Evolutionary conservation across 2,113 vertebrate genomes (phyloP), one percentile per base, ranked within the genome.

Genomic region (Athene cunicularia): DNA sequence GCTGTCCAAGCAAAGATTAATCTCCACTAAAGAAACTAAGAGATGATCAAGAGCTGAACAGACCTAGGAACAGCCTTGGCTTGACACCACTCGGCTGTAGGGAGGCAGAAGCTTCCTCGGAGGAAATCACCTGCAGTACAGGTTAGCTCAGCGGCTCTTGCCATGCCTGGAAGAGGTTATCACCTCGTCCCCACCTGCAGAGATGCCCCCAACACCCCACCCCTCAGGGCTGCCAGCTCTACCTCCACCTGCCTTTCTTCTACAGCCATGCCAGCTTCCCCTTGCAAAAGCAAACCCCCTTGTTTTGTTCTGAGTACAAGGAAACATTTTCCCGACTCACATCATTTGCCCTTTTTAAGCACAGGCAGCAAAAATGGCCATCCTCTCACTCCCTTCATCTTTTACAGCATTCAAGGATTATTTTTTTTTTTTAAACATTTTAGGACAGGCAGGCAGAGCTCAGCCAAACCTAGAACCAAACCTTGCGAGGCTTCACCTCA

Each of bases 71-170:
- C 27, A 33, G 23, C 9, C 10, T 70, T 37, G 80, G 49, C 49
- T 62, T 26, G 7, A 19, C 35, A 59, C 0, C 1, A 8, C n/a
- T 26, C 5, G 8, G 28, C 7, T 4, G 12, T 20, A 21, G 11
- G 22, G 37, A 72, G 39, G 39, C 50, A 66, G 50, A 17, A 58
- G 26, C 17, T 28, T 4, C 9, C 53, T 5, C 20, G 53, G 53
- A 37, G 23, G 21, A 37, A 47, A 67, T 2, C 11, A n/a, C 14
- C 11, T 11, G 37, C 21, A 20, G 50, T 2, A 17, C 11, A 28
- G 24, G 9, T 7, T 5, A 50, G 18, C n/a, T 58, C 74, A 52
- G 53, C 22, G 23, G 60, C n/a, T 26, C 32, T 43, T 62, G 15
- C 8, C 19, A 2, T 15, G 47, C 47, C 21, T 62, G 47, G 73